Percentiles rank a stretch among this genome's conserved stretches.
Conservation (phyloP, 2,113 vertebrate species). For the Myxocyprinus asiaticus region DNA sequence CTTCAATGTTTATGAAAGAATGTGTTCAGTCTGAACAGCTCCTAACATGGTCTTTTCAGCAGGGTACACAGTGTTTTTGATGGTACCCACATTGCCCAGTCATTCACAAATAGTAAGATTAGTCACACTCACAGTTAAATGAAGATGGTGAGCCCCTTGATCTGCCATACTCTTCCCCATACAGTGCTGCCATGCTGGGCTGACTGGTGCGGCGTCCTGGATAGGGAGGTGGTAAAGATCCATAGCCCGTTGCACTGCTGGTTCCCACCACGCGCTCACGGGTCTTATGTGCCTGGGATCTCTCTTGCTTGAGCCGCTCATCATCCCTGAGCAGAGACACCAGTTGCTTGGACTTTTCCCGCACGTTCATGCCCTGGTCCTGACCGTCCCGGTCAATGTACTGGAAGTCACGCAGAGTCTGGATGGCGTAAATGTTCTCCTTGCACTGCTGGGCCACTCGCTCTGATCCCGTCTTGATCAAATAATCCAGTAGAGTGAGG, state of each 20-base stretch:
- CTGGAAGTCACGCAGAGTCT: slow-evolving; percentile 96
- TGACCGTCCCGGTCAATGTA: slow-evolving; percentile 91
- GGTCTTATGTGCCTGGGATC: slow-evolving; percentile 84
- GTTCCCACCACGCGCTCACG: slow-evolving; percentile 84
- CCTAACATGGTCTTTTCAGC: no score
- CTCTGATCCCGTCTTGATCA: slow-evolving; percentile 92
- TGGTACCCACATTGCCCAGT: no score
- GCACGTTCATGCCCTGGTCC: slow-evolving; percentile 91
- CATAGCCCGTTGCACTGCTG: slow-evolving; percentile 65
- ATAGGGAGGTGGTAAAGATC: slow-evolving; percentile 78
- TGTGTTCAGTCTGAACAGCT: no score
- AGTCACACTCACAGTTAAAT: slow-evolving; percentile 83
- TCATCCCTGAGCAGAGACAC: slow-evolving; percentile 87
- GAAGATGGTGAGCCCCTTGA: slow-evolving; percentile 79
- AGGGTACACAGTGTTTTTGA: no score
- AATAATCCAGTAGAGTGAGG: slow-evolving; percentile 89
- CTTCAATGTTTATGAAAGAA: no score
- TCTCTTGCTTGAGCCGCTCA: slow-evolving; percentile 86
- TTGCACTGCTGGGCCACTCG: slow-evolving; percentile 89
- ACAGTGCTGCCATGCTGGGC: slow-evolving; percentile 52
- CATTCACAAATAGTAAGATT: background rate
- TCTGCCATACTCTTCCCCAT: slow-evolving; percentile 70
- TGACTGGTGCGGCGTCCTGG: slow-evolving; percentile 66
- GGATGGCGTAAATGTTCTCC: slow-evolving; percentile 91
- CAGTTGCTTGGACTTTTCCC: slow-evolving; percentile 93